Base-by-base conservation (phyloP, 2,888 invertebrate genomes). In the Pinctada fucata region DNA sequence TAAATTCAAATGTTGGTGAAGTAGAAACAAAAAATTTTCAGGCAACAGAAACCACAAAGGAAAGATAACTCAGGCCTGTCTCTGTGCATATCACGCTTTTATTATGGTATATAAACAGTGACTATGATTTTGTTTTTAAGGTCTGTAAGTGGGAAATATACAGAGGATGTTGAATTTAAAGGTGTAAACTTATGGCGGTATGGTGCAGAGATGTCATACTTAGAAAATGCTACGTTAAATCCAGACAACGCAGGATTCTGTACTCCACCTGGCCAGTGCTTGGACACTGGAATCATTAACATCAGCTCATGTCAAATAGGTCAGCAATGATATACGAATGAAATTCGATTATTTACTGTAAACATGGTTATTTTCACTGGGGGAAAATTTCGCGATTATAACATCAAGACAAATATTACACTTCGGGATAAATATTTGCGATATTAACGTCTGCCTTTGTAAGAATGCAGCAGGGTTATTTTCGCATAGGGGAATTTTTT, bases 181-280 rank as follows among this genome's bases (percentile, higher is more conserved):
- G 88, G 87, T 13, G 88, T 91, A 65, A 45, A 67, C 2, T 75
- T 91, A 13, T 88, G 88, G 82, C 79, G 91, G 31, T 91, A 85
- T 80, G 82, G 83, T 3, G 86, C 87, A 2, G 80, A 87, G 3
- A 49, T 76, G 6, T 69, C 72, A 16, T 86, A 85, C 31, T 72
- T 91, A 74, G 86, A 83, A 49, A 90, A 89, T 81, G 86, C 84
- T 10, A 84, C 88, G 2, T 77, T 82, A 3, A 89, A 90, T 80
- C 90, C 91, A 2, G 90, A 89, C 76, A 92, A 92, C 76, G 80
- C 85, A 45, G 92, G 92, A 3, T 92, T 91, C 83, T 92, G 92
- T 85, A 89, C 89, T 2, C 91, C 91, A 2, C 75, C 85, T 66
- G 77, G 84, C 2, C 83, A 85, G 52, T 89, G 90, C 81, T 82